These are phyloP conservation scores for Heterochromis multidens DNA, from an alignment of 2,113 vertebrate species.

Conservation along the genomic window DNA sequence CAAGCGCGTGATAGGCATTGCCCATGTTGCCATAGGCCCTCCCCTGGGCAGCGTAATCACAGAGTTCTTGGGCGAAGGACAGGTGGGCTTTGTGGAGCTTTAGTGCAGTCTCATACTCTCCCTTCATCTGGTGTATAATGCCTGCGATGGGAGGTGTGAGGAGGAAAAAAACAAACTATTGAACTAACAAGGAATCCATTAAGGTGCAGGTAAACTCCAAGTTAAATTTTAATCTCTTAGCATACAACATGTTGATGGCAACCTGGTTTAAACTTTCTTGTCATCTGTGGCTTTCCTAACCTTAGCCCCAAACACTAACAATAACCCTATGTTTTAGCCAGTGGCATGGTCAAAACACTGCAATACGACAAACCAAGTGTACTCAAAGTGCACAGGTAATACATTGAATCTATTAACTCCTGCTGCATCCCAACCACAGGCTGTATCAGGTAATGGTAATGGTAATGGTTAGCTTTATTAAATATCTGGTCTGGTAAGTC, in stretches of 20 bases:
- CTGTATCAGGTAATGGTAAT: neutral
- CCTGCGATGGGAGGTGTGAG: slow-evolving; percentile 68
- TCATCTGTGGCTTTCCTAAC: neutral
- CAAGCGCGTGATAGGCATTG: slow-evolving; percentile 89
- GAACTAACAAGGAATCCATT: neutral
- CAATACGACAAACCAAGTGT: neutral
- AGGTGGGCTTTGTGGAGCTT: slow-evolving; percentile 91
- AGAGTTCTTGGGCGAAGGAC: slow-evolving; percentile 89
- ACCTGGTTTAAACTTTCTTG: neutral
- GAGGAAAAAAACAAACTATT: neutral
- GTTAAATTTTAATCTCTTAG: neutral
- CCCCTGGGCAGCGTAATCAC: slow-evolving; percentile 90
- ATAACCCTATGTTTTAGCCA: neutral
- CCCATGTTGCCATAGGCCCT: slow-evolving; percentile 96
- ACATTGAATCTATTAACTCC: neutral
- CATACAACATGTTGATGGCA: neutral
- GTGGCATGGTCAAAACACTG: neutral
- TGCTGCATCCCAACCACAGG: neutral
- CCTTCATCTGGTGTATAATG: slow-evolving; percentile 97
- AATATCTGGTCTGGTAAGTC: neutral
- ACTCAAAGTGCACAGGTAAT: neutral
- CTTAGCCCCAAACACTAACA: neutral
- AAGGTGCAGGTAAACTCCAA: neutral
- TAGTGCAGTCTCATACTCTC: slow-evolving; percentile 87
- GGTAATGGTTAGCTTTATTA: neutral